Conservation (phyloP, 2,797 vertebrate species). For the Carduelis carduelis region DNA sequence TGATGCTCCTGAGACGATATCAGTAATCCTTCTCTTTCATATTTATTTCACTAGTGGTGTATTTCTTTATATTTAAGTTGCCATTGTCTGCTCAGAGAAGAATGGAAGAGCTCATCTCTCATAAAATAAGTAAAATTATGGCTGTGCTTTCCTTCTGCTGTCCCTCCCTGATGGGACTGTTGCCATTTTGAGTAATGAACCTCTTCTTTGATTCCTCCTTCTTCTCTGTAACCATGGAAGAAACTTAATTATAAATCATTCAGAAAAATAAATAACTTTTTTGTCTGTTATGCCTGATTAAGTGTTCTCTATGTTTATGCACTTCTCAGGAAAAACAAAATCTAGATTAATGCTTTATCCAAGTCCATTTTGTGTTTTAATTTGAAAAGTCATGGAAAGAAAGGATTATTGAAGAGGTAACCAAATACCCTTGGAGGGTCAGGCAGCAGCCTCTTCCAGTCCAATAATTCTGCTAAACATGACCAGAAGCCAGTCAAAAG, state of each 20-base stretch:
- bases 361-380: not conserved
- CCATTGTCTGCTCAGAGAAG: not conserved
- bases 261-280: slow-evolving; percentile 22
- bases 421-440: not conserved
- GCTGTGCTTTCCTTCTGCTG: slow-evolving; percentile 20
- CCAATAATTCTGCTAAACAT: not conserved
- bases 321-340: slow-evolving; percentile 11
- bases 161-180: slow-evolving; percentile 34
- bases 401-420: not conserved
- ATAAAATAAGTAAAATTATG: slow-evolving; percentile 52
- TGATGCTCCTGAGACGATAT: not conserved
- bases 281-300: slow-evolving; percentile 22
- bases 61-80: slow-evolving; percentile 15
- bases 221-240: slow-evolving; percentile 9
- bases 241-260: slow-evolving; percentile 30
- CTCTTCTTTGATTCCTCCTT: slow-evolving; percentile 17
- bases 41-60: not conserved
- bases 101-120: slow-evolving; percentile 25
- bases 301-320: slow-evolving; percentile 9
- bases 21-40: not conserved
- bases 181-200: slow-evolving; percentile 60
- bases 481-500: not conserved
- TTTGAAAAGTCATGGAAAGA: not conserved
- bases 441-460: not conserved
- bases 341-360: not conserved